These are phyloP conservation scores for Tachina fera DNA, from an alignment of 2,888 invertebrate species.

Conservation along the genomic window DNA sequence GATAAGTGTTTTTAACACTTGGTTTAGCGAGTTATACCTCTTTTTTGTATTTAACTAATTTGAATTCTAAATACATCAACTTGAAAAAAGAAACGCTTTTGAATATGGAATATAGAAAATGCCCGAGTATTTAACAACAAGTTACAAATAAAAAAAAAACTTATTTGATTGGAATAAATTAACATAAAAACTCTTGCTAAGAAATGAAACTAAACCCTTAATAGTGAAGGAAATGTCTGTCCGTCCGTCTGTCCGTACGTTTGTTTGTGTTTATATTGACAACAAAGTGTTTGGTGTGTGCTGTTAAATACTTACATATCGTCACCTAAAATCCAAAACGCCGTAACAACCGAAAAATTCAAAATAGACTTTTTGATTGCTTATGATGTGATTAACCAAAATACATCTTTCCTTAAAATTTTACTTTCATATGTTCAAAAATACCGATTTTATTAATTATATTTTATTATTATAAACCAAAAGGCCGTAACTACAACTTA, in stretches of 20 bases:
- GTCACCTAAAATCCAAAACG: too few relatives aligned
- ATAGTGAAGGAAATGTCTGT: conserved; percentile 6
- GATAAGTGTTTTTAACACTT: conserved; percentile 40
- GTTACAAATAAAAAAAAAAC: not conserved
- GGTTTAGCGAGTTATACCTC: conserved; percentile 2
- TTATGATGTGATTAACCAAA: too few relatives aligned
- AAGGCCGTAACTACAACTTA: too few relatives aligned
- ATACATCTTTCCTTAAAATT: too few relatives aligned
- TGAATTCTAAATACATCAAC: conserved; percentile 47
- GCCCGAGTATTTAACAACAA: conserved; percentile 1
- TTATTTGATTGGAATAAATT: conserved; percentile 55
- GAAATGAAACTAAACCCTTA: conserved; percentile 38
- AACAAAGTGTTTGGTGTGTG: conserved; percentile 54
- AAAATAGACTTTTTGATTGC: too few relatives aligned
- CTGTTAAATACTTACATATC: conserved; percentile 13
- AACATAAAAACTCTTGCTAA: conserved; percentile 47
- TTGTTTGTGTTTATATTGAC: not conserved
- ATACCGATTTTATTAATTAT: too few relatives aligned
- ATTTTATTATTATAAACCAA: too few relatives aligned
- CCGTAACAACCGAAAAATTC: too few relatives aligned
- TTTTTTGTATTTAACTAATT: conserved; percentile 29
- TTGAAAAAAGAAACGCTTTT: conserved; percentile 12
- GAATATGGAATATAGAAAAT: conserved; percentile 39
- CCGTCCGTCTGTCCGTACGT: not conserved
- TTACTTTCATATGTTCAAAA: too few relatives aligned